Percentiles rank a stretch among this genome's conserved stretches.
Conservation (phyloP, 1,140 invertebrate genomes). For the Colletes gigas region DNA sequence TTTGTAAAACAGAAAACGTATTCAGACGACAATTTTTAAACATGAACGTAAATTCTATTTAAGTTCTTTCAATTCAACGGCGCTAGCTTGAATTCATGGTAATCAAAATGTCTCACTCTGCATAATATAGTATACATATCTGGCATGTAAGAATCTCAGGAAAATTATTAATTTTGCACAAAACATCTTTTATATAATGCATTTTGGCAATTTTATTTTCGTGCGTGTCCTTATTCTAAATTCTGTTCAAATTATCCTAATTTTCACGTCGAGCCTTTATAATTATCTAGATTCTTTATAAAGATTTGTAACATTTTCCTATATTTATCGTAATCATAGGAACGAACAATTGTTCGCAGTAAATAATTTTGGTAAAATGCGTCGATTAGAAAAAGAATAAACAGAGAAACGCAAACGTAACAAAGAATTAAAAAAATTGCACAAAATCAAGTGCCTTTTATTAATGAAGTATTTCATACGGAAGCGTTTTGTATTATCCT, state of each 20-base stretch:
- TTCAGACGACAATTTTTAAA: not conserved
- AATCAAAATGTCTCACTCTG: conserved; percentile 46
- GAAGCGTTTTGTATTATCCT: too few relatives aligned
- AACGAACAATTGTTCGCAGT: conserved; percentile 44
- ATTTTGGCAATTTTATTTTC: conserved; percentile 46
- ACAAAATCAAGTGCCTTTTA: conserved; percentile 12
- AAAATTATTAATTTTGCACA: conserved; percentile 36
- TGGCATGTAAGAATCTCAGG: conserved; percentile 31
- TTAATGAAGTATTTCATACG: not conserved
- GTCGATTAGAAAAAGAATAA: not conserved
- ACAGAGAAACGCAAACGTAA: not conserved
- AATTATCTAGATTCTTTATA: conserved; percentile 24
- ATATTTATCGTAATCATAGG: conserved; percentile 42
- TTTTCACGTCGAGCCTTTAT: conserved; percentile 29
- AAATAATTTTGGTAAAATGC: conserved; percentile 38
- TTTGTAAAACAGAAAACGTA: not conserved
- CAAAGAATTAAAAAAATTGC: conserved; percentile 21
- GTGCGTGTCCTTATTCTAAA: conserved; percentile 45
- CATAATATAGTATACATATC: conserved; percentile 41
- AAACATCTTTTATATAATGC: conserved; percentile 35
- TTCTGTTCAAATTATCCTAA: conserved; percentile 41
- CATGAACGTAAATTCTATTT: conserved; percentile 7
- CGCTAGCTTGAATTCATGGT: conserved; percentile 1
- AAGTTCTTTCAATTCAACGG: not conserved
- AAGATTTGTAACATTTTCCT: conserved; percentile 27